A percentile compares a stretch with the other conserved stretches of the same genome.
Conservation (phyloP, 2,797 vertebrate species). For the Semaprochilodus insignis region DNA sequence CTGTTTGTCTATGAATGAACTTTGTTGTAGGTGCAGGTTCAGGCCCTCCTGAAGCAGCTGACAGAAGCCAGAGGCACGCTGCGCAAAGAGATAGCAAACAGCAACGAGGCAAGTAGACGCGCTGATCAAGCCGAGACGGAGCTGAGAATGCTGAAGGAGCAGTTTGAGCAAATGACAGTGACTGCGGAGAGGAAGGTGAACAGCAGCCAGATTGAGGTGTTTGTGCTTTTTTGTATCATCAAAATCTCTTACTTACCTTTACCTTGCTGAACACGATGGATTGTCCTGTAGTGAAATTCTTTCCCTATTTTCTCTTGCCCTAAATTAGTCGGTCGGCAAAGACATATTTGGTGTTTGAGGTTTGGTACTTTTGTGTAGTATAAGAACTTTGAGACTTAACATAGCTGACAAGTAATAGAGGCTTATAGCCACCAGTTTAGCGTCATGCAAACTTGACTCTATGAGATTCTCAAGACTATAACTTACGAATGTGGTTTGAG, state of each 20-base stretch:
- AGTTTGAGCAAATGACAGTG: conserved; percentile 36
- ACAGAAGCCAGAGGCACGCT: conserved; percentile 60
- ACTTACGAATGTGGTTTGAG: neutral
- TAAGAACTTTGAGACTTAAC: too few relatives aligned
- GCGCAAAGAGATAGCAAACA: conserved; percentile 58
- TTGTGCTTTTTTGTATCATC: neutral
- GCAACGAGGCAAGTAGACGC: conserved; percentile 7
- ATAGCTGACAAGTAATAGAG: too few relatives aligned
- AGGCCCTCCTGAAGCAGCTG: conserved; percentile 62
- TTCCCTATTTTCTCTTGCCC: too few relatives aligned
- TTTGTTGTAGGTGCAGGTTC: conserved; percentile 54
- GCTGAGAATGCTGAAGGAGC: conserved; percentile 38
- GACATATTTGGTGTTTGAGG: neutral
- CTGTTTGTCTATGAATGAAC: neutral
- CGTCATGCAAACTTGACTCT: too few relatives aligned
- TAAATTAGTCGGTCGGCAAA: neutral
- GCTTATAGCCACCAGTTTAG: too few relatives aligned
- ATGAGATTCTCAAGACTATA: too few relatives aligned
- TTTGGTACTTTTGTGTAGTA: too few relatives aligned
- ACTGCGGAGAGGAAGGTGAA: neutral
- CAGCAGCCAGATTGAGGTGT: conserved; percentile 66
- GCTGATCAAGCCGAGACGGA: conserved; percentile 48
- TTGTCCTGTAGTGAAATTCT: neutral
- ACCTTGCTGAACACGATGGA: neutral
- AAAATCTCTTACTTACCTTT: neutral